Percentiles rank a stretch among this genome's conserved stretches.
Conservation (phyloP, 2,888 invertebrate genomes). For the Parnassius glacialis region DNA sequence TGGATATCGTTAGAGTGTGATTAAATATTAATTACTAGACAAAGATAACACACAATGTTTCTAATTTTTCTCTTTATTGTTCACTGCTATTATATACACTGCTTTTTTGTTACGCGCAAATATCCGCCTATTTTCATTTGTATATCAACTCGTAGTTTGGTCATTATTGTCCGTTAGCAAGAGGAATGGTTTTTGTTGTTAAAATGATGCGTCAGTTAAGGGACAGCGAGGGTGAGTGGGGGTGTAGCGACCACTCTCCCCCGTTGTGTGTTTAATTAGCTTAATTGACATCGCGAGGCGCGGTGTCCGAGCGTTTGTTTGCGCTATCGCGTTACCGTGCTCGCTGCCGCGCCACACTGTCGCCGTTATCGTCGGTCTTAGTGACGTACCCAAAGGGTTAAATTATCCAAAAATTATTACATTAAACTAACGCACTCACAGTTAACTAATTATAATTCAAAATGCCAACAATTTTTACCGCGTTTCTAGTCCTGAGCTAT, state of each 20-base stretch:
- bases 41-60: background rate
- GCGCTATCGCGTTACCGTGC: slow-evolving; percentile 70
- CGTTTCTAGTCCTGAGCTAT: no score
- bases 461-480: no score
- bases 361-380: slow-evolving; percentile 31
- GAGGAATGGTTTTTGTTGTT: slow-evolving; percentile 65
- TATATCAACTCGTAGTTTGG: slow-evolving; percentile 37
- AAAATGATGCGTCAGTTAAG: slow-evolving; percentile 67
- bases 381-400: slow-evolving; percentile 32
- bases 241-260: slow-evolving; percentile 55
- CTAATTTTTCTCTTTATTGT: background rate
- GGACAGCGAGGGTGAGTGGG: slow-evolving; percentile 51
- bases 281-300: slow-evolving; percentile 79
- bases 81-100: background rate
- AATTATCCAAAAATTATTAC: slow-evolving; percentile 5
- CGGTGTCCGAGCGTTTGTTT: slow-evolving; percentile 79
- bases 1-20: slow-evolving; percentile 33
- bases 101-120: background rate
- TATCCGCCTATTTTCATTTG: slow-evolving; percentile 28
- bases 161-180: slow-evolving; percentile 55
- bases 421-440: slow-evolving; percentile 24
- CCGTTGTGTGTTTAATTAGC: slow-evolving; percentile 78
- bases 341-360: slow-evolving; percentile 43
- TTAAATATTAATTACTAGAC: slow-evolving; percentile 28
- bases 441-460: no score